phyloP scores from a whole-genome alignment of 2,113 vertebrate genomes.

The Ailurus styani region DNA sequence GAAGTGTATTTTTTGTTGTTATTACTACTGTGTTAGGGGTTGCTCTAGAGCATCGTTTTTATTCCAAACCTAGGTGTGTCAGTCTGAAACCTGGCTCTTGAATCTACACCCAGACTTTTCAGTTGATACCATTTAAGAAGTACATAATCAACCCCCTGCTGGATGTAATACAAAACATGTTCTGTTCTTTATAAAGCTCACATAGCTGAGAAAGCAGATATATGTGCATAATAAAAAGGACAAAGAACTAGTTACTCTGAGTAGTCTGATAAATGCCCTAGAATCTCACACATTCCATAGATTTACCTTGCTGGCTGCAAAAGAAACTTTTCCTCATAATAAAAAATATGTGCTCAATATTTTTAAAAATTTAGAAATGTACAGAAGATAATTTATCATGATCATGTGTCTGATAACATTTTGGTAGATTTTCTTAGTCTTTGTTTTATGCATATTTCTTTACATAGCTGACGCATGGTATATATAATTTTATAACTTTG shows the following conservation, averaged over 20 bases:
- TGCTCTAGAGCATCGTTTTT: neutral
- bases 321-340: neutral
- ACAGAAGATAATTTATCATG: neutral
- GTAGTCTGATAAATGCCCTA: neutral
- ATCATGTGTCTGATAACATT: neutral
- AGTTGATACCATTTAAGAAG: neutral
- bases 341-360: neutral
- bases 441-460: neutral
- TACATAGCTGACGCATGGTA: neutral
- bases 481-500: neutral
- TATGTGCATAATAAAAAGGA: neutral
- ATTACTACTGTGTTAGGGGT: neutral
- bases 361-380: neutral
- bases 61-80: neutral
- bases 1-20: neutral
- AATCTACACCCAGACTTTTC: neutral
- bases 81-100: neutral
- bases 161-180: neutral
- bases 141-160: neutral
- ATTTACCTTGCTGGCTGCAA: neutral
- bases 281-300: slow-evolving; percentile 19
- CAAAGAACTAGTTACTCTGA: slow-evolving; percentile 1
- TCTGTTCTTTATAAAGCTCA: neutral
- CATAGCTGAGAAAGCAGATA: neutral
- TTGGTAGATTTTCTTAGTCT: slow-evolving; percentile 16